Evolutionary conservation across 2,888 invertebrate species (phyloP).

Genomic region (Parnassius mnemosyne): DNA sequence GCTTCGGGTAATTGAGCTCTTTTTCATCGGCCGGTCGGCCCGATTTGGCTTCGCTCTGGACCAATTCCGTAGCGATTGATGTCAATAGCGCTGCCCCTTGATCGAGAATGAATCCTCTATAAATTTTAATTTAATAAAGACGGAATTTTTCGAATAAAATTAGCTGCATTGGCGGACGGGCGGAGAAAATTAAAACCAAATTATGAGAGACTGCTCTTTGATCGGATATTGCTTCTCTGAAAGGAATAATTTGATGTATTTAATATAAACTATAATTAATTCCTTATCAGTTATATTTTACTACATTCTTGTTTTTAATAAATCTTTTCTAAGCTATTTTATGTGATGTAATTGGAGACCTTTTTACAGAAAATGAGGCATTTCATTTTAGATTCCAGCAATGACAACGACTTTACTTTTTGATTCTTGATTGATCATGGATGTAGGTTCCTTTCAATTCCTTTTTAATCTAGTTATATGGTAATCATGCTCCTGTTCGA

Average conservation of each 20-base stretch:
- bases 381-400: no score
- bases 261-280: neutral
- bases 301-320: neutral
- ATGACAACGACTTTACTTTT: no score
- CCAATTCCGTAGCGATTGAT: slow-evolving; percentile 69
- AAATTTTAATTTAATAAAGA: slow-evolving; percentile 64
- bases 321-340: no score
- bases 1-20: slow-evolving; percentile 71
- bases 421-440: no score
- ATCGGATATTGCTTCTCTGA: slow-evolving; percentile 32
- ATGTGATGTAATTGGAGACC: no score
- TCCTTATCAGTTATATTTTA: neutral
- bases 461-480: no score
- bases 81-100: slow-evolving; percentile 63
- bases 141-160: slow-evolving; percentile 47
- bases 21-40: slow-evolving; percentile 41
- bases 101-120: slow-evolving; percentile 52
- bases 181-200: slow-evolving; percentile 31
- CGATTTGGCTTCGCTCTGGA: slow-evolving; percentile 58
- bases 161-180: slow-evolving; percentile 33
- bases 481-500: no score
- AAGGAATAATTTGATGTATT: slow-evolving; percentile 13
- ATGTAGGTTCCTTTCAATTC: no score
- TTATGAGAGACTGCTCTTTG: slow-evolving; percentile 32
- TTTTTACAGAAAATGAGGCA: no score